Evolutionary conservation across 2,888 invertebrate species (phyloP).

Genomic region (Gonocerus acuteangulatus): DNA sequence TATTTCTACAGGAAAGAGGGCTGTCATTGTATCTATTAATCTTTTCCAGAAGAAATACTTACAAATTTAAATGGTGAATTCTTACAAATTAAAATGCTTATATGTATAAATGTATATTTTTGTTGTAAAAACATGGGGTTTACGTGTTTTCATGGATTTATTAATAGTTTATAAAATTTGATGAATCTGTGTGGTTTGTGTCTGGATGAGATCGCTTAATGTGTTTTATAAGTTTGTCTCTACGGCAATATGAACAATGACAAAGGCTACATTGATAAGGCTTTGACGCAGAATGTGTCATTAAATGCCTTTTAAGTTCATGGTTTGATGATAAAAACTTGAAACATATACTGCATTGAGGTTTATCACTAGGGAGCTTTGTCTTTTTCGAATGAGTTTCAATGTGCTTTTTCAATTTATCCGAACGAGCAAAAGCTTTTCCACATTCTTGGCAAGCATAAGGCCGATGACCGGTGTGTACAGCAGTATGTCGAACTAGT

Average conservation of each 20-base stretch:
- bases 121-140: too few species aligned
- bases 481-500: constrained; percentile 58
- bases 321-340: constrained; percentile 30
- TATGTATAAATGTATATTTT: too few species aligned
- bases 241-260: constrained; percentile 47
- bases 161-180: too few species aligned
- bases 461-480: constrained; percentile 60
- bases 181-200: too few species aligned
- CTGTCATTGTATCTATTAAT: too few species aligned
- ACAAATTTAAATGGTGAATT: too few species aligned
- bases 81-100: too few species aligned
- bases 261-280: constrained; percentile 67
- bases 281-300: constrained; percentile 63
- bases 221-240: constrained; percentile 57
- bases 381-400: constrained; percentile 22
- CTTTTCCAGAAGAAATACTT: too few species aligned
- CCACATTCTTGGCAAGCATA: constrained; percentile 61
- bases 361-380: background rate
- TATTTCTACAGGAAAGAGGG: too few species aligned
- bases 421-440: constrained; percentile 53
- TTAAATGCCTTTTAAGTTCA: constrained; percentile 58
- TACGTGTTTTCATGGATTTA: too few species aligned
- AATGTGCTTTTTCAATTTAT: constrained; percentile 40
- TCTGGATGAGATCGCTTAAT: constrained; percentile 41
- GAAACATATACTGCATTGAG: constrained; percentile 28